Conservation (phyloP, 2,113 vertebrate genomes). For the Elephantulus edwardii region DNA sequence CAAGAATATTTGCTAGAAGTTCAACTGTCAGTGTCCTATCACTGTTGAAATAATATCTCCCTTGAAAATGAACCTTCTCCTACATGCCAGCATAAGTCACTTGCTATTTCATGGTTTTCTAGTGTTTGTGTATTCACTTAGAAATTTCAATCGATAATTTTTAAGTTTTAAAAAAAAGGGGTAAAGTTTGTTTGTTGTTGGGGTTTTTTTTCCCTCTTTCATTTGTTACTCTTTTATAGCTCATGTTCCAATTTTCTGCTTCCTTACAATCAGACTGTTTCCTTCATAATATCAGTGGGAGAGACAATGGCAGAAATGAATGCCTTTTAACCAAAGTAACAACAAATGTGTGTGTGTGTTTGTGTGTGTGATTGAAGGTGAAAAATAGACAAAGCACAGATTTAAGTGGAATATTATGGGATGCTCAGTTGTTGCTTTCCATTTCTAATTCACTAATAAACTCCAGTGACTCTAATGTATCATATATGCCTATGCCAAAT, state of each 20-base stretch:
- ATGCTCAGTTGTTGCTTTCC: conserved; percentile 10
- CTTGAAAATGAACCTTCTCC: not conserved
- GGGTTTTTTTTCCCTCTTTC: not conserved
- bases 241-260: conserved; percentile 62
- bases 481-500: no score
- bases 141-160: conserved; percentile 23
- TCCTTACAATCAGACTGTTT: conserved; percentile 48
- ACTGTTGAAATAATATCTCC: not conserved
- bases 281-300: conserved; percentile 20
- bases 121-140: not conserved
- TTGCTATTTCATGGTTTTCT: not conserved
- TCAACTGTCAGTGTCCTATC: not conserved
- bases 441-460: conserved; percentile 13
- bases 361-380: not conserved
- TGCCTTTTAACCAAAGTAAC: not conserved
- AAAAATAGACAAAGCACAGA: conserved; percentile 46
- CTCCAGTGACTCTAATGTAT: conserved; percentile 2
- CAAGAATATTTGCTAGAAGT: not conserved
- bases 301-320: conserved; percentile 43
- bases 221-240: conserved; percentile 34
- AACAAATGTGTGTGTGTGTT: conserved; percentile 9
- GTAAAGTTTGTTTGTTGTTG: not conserved
- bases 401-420: not conserved
- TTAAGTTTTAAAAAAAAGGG: conserved; percentile 26
- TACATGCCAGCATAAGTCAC: not conserved